These are phyloP conservation scores for Orthonyx spaldingii DNA, from an alignment of 2,113 vertebrate genomes.

Conservation along the genomic window DNA sequence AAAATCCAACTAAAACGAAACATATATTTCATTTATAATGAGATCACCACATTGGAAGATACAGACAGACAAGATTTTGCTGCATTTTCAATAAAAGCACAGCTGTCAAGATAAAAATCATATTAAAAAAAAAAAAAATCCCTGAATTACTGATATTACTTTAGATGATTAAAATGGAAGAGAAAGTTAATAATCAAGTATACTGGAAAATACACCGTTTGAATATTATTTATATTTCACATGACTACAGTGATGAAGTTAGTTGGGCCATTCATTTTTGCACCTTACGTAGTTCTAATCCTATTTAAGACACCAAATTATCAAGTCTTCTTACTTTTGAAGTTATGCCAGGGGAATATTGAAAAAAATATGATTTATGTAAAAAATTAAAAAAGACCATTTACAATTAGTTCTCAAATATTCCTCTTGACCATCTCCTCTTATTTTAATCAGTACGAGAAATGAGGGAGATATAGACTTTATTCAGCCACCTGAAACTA, in stretches of 20 bases:
- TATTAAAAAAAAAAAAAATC: slow-evolving; percentile 5
- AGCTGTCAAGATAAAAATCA: slow-evolving; percentile 33
- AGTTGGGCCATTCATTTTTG: neutral
- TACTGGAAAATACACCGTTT: neutral
- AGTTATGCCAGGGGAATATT: neutral
- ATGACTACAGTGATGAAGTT: neutral
- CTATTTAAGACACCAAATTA: neutral
- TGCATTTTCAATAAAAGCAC: slow-evolving; percentile 25
- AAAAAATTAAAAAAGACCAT: neutral
- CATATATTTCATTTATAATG: slow-evolving; percentile 29
- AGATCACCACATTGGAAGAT: neutral
- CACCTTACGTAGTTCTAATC: neutral
- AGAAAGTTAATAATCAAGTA: slow-evolving; percentile 19
- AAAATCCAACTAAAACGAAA: slow-evolving; percentile 14
- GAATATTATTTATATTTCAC: neutral
- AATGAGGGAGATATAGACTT: neutral
- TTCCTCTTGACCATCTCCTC: neutral
- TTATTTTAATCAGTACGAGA: neutral
- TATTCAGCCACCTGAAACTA: neutral
- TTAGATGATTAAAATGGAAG: slow-evolving; percentile 40
- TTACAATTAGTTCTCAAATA: neutral
- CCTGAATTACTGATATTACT: slow-evolving; percentile 10
- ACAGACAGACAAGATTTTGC: neutral
- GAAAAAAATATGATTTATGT: neutral
- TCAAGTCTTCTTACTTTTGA: neutral